Evolutionary conservation across 2,113 vertebrate genomes (phyloP), one percentile per base, ranked within the genome.

Genomic region (Chrysochloris asiatica): DNA sequence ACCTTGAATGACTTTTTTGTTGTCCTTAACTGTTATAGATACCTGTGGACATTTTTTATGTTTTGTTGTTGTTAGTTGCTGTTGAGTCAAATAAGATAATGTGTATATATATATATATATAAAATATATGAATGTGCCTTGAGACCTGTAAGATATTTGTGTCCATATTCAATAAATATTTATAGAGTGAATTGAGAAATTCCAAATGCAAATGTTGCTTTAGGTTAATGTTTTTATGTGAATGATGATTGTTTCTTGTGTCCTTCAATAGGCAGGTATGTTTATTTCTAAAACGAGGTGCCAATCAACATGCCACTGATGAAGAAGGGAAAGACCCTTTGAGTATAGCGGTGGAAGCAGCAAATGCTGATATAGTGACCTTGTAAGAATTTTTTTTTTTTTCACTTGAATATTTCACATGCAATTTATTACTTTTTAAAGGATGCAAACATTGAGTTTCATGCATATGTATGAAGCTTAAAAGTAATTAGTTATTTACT

Each of bases 341-440:
- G 88, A 98, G 97, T 41, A 98, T 99, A 82, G 99, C 99, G 4
- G 98, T 99, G 94, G 98, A 99, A 84, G 99, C 99, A 3, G 99
- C 99, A 92, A 99, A 99, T 82, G 99, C 99, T 13, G 99, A 99
- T 86, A 99, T 99, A 9, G 99, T 99, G 89, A 99, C 99, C 0
- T 93, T 99, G 99, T 99, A 96, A 98, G 99, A 38, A 38, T 69
- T 69, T 98, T 17, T 72, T 17, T 72, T 4, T 0, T 87, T 95
- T 65, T 71, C 11, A 7, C 61, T 87, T 69, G 22, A 22, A 36
- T 87, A 30, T 73, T 94, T 86, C 5, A 41, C 9, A 38, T 54
- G 16, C 4, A 79, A 0, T 45, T 0, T 79, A 45, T 76, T 73
- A 52, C 50, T 59, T 80, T 4, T 54, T 65, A 8, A 47, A 4